Percentiles rank a stretch among this genome's conserved stretches.
Conservation (phyloP, 2,113 vertebrate species). For the Pungitius pungitius region DNA sequence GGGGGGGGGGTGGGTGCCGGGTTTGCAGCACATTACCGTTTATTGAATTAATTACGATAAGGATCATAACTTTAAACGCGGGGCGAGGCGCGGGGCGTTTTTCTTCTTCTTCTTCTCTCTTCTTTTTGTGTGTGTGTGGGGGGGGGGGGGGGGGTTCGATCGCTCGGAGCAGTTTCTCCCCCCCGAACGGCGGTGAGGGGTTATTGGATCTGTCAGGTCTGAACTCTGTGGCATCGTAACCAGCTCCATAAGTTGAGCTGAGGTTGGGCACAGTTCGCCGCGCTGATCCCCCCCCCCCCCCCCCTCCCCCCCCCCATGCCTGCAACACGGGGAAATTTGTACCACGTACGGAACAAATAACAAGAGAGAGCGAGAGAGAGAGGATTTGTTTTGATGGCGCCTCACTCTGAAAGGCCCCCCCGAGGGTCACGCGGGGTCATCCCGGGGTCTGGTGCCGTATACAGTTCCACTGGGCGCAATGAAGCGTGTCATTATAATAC, state of each 20-base stretch:
- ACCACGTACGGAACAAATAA: conserved; percentile 98
- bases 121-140: no score
- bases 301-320: no score
- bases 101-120: conserved; percentile 33
- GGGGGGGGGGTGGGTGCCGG: conserved; percentile 84
- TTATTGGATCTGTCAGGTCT: conserved; percentile 99
- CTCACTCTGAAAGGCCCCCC: conserved; percentile 58
- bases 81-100: conserved; percentile 90
- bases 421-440: conserved; percentile 66
- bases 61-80: conserved; percentile 99
- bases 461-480: conserved; percentile 70
- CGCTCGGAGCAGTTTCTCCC: conserved; percentile 95
- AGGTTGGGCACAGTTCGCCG: conserved; percentile 93
- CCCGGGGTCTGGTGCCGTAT: conserved; percentile 53
- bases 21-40: conserved; percentile 98
- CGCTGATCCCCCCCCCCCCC: conserved; percentile 89
- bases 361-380: conserved; percentile 61
- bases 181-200: conserved; percentile 87
- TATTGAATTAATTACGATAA: conserved; percentile 99
- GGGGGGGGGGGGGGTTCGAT: no score
- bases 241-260: conserved; percentile 92
- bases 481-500: conserved; percentile 75
- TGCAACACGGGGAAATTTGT: conserved; percentile 94
- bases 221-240: conserved; percentile 97
- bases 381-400: conserved; percentile 66